phyloP scores from a whole-genome alignment of 1,140 invertebrate genomes.

The Varroa destructor region DNA sequence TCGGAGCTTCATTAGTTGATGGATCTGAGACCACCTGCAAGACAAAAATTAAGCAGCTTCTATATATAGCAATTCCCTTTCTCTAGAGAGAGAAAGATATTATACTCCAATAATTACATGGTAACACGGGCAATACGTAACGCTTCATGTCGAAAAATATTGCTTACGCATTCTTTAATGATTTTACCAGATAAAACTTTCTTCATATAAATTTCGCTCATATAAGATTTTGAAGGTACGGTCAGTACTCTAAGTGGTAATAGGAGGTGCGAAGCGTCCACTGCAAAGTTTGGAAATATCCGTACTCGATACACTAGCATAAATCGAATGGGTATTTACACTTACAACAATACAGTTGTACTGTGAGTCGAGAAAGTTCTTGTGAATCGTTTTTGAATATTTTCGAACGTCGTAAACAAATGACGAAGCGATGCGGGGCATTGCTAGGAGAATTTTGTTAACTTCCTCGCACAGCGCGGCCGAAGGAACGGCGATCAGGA shows the following conservation, averaged over 20 bases:
- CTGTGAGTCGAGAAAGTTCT: constrained; percentile 14
- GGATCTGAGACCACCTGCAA: constrained; percentile 15
- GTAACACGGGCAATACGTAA: too few relatives aligned
- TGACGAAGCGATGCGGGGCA: not conserved
- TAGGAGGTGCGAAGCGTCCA: too few relatives aligned
- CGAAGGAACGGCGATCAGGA: constrained; percentile 6
- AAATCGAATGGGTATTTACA: not conserved
- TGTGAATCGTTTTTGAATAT: not conserved
- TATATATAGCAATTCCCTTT: not conserved
- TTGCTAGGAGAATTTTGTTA: not conserved
- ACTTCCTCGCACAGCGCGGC: constrained; percentile 13
- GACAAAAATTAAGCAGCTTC: not conserved
- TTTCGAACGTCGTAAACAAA: constrained; percentile 2
- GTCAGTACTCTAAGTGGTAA: too few relatives aligned
- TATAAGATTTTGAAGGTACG: too few relatives aligned
- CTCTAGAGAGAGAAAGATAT: too few relatives aligned
- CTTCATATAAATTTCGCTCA: too few relatives aligned
- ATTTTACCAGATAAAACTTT: too few relatives aligned
- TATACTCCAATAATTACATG: too few relatives aligned
- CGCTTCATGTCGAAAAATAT: too few relatives aligned
- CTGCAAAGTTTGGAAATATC: too few relatives aligned
- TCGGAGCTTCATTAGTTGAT: not conserved
- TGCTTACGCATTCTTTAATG: too few relatives aligned
- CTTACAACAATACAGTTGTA: constrained; percentile 20
- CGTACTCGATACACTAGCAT: too few relatives aligned